Base-by-base conservation (phyloP, 1,140 invertebrate genomes). In the Drosophila bifasciata region DNA sequence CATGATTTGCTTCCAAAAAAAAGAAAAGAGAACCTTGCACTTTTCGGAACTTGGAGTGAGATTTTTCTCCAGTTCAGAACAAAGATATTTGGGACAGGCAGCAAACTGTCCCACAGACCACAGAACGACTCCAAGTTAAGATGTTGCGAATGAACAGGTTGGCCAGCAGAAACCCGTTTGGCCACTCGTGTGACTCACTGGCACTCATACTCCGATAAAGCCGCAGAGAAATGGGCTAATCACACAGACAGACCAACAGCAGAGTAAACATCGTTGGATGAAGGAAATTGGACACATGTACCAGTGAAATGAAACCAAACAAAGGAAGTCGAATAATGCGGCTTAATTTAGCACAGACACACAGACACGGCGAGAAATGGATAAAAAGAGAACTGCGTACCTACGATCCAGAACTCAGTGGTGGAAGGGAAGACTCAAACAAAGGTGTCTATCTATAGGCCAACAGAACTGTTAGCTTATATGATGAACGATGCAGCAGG, bases 191-290 rank as follows among this genome's bases (percentile, higher is more conserved):
- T 69, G 63, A 69, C 63, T 69, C 66, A 69, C 64, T 63, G 17
- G n/a, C 23, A n/a, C 23, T 15, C 25, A 8, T 7, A 39, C 28
- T 51, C 49, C 21, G 49, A 67, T 39, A 67, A 68, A 15, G 48
- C 62, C 50, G 50, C 63, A 69, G 63, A 68, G 23, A 36, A 69
- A 69, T 69, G 66, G 66, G 66, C 66, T 69, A 69, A 69, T 69
- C 66, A 69, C 66, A 69, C 66, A 69, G 23, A 44, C 64, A 68
- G 49, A 68, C 56, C 68, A 25, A 13, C 32, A 11, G 32, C 66
- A 69, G 68, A 41, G 63, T 69, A 39, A 68, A 69, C 66, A 68
- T 68, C 66, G 55, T 69, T 56, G 48, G 66, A 68, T 69, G 41
- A 68, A 67, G n/a, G n/a, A 68, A 55, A 69, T 23, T 52, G 36